phyloP scores from a whole-genome alignment of 2,113 vertebrate species.

The Pomatostomus ruficeps region DNA sequence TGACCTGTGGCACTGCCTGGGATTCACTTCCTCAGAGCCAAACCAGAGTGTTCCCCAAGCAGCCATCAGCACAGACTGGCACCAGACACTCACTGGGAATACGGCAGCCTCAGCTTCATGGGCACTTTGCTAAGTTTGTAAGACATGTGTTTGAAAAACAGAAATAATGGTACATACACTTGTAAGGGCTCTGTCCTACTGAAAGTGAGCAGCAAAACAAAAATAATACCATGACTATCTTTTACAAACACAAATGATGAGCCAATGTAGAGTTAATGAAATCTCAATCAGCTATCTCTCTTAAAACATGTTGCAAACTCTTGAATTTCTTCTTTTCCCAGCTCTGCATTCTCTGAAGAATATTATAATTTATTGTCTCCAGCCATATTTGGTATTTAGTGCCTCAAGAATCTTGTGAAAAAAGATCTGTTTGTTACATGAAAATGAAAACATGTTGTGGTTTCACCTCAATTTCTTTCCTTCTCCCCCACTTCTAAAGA shows the following conservation, averaged over 20 bases:
- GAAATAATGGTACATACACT: neutral
- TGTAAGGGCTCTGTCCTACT: neutral
- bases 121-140: neutral
- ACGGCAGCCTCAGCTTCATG: neutral
- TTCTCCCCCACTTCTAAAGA: constrained; percentile 11
- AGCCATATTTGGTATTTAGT: constrained; percentile 29
- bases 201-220: neutral
- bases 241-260: neutral
- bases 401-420: constrained; percentile 41
- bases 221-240: neutral
- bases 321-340: constrained; percentile 22
- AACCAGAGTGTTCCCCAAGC: neutral
- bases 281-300: neutral
- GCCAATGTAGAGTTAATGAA: neutral
- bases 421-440: constrained; percentile 29
- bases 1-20: neutral
- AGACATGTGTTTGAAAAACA: neutral
- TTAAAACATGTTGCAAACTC: constrained; percentile 11
- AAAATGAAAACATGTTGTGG: constrained; percentile 48
- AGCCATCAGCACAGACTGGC: neutral
- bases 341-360: constrained; percentile 12
- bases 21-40: neutral
- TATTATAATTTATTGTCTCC: constrained; percentile 39
- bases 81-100: neutral
- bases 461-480: constrained; percentile 44